A percentile compares a stretch with the other conserved stretches of the same genome.
Evolutionary conservation across 2,113 vertebrate genomes (phyloP).

Genomic region (Apodemus speciosus): DNA sequence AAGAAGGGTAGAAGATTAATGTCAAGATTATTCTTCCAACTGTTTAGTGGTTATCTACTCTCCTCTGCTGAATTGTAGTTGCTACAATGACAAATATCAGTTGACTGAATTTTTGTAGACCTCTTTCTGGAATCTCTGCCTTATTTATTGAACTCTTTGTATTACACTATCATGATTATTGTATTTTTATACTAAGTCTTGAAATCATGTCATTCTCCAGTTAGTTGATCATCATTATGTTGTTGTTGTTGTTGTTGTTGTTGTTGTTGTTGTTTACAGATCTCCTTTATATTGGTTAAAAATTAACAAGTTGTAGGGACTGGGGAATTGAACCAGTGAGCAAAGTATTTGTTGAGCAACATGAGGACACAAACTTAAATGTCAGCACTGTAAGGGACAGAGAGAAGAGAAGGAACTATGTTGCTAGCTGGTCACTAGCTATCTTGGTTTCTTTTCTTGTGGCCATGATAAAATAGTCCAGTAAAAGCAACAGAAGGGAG

Average conservation of each 20-base stretch:
- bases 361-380: neutral
- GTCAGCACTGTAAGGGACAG: neutral
- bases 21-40: neutral
- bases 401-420: neutral
- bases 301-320: neutral
- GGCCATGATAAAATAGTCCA: neutral
- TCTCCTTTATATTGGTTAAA: neutral
- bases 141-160: neutral
- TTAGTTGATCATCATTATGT: constrained; percentile 4
- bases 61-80: neutral
- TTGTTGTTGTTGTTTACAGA: neutral
- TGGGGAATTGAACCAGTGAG: neutral
- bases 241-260: too few relatives aligned
- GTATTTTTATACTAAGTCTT: neutral
- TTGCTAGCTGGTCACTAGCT: neutral
- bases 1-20: neutral
- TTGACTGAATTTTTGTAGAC: neutral
- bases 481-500: neutral
- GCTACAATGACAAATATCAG: neutral
- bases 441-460: neutral
- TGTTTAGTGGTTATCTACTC: neutral
- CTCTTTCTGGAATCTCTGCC: neutral
- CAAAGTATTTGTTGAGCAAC: neutral
- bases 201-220: neutral
- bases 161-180: neutral